Evolutionary conservation across 92 coral and sea anemone genomes (phyloP), one percentile per base, ranked within the genome.

Genomic region (Parazoanthus swiftii): DNA sequence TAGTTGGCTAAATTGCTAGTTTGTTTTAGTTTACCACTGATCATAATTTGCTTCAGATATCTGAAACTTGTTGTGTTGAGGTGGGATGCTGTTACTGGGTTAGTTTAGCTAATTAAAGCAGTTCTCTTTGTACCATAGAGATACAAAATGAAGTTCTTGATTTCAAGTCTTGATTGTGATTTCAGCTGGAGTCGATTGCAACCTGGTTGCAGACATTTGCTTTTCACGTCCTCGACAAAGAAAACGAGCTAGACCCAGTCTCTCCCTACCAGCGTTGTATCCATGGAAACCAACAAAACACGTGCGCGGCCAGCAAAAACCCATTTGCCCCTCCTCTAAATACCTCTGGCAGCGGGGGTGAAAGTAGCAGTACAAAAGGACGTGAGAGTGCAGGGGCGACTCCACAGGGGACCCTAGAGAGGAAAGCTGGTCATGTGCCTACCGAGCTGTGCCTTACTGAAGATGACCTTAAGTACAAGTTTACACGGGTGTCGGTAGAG

Each of bases 121-220:
- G 59, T 54, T 54, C 59, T 54, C 9, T 54, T 1, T 1, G 59
- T 54, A 11, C 18, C 14, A 1, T 54, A 54, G 14, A 54, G 59
- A 54, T 54, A 14, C 18, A 11, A 0, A 11, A 7, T 54, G 0
- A 14, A 11, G 59, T 54, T 2, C 59, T 13, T 54, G 59, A 54
- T 54, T 48, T 48, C 14, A 73, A 43, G 16, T 81, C 68, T 5
- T 21, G 39, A 13, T 46, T 75, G 77, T 42, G 8, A 33, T 68
- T 91, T 36, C 85, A 97, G 99, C 81, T 97, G 23, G 94, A 95
- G 88, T 91, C 96, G 44, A 44, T 97, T 68, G 90, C 89, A 72
- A 94, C 92, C 92, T 97, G 99, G 98, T 91, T 91, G 56, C 97
- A 97, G 82, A 91, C 98, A 67, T 97, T 97, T 88, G 90, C 81